Evolutionary conservation across 2,797 vertebrate genomes (phyloP).

Genomic region (Gobionotothen gibberifrons): DNA sequence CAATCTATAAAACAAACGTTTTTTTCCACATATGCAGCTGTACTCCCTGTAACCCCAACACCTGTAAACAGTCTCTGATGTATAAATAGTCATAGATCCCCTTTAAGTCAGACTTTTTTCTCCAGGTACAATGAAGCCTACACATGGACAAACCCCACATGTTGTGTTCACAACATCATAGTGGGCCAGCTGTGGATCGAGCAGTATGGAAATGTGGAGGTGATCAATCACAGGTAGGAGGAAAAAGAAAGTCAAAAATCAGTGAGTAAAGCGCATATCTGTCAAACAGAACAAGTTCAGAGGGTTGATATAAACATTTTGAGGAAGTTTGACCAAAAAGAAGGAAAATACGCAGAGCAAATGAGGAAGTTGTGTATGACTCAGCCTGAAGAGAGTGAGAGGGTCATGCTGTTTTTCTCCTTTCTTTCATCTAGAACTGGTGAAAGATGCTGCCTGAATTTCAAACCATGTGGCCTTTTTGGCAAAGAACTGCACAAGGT

Average conservation of each 20-base stretch:
- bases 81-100: not conserved
- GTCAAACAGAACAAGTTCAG: not conserved
- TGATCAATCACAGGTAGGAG: conserved; percentile 94
- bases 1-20: too few relatives aligned
- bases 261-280: not conserved
- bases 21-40: not conserved
- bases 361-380: conserved; percentile 43
- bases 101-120: not conserved
- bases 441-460: conserved; percentile 93
- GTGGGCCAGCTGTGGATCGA: conserved; percentile 99
- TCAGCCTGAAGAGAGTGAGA: conserved; percentile 38
- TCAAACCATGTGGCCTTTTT: conserved; percentile 97
- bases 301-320: not conserved
- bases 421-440: conserved; percentile 86
- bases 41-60: too few relatives aligned
- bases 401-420: conserved; percentile 10
- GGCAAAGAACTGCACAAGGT: conserved; percentile 98
- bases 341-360: conserved; percentile 7
- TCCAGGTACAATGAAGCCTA: conserved; percentile 92
- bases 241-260: accelerated
- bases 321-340: conserved; percentile 19
- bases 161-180: conserved; percentile 98
- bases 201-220: conserved; percentile 95
- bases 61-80: not conserved
- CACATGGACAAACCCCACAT: conserved; percentile 97